Evolutionary conservation across 2,888 invertebrate species (phyloP), one percentile per base, ranked within the genome.

Genomic region (Eurytoma californica): DNA sequence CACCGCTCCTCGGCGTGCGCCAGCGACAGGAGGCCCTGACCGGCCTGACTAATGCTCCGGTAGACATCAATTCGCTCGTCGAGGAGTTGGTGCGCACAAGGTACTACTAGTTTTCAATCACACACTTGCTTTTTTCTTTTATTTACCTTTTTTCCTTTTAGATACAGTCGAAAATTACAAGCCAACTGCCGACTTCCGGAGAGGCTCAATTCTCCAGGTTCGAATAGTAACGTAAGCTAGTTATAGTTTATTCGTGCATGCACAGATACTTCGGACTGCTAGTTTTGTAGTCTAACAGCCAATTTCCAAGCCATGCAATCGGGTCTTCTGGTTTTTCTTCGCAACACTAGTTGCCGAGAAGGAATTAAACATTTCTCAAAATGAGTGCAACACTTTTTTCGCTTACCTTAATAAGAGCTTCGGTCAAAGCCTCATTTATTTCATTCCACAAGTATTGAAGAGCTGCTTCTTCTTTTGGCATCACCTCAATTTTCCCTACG

Each of bases 291-390:
- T 92, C 90, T 7, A 94, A 90, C 58, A 97, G 90, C 93, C 95
- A 94, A 83, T 96, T 94, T 1, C 95, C 96, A 60, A 97, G 90
- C 94, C 95, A 96, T 47, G 94, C 88, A 57, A 96, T 90, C 0
- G 97, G 96, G 88, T 97, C 95, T 0, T 92, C 91, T 0, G 97
- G 97, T 82, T 94, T 94, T 84, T 92, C 92, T 90, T 93, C 89
- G 84, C 94, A 94, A 39, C 96, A 91, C 85, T 95, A 7, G 92
- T 0, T 93, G 4, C 4, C 4, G 3, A 7, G 39, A 92, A 86
- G 24, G 24, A 24, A 24, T 24, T 24, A 24, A 24, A 24, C 24
- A 24, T 24, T 24, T 24, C 7, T 39, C 39, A 14, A 28, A 60
- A 60, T 4, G 13, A 3, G 16, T 28, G 7, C 5, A 7, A 39